A percentile compares a stretch with the other conserved stretches of the same genome.
phyloP scores from a whole-genome alignment of 2,113 vertebrate species.

The Pelodiscus sinensis region DNA sequence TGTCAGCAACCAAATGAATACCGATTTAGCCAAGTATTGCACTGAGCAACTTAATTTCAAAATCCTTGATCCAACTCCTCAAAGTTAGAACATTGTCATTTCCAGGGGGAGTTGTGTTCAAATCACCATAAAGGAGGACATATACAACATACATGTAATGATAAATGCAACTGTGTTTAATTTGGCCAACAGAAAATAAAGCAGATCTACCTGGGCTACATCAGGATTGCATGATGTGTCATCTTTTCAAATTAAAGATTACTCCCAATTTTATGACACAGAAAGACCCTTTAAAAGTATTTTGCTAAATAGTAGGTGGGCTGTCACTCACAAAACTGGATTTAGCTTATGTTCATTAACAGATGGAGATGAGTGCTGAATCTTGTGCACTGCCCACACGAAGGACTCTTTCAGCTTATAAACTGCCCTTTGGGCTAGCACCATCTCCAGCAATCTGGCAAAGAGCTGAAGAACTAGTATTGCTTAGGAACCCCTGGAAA shows the following conservation, averaged over 20 bases:
- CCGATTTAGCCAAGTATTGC: not conserved
- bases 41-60: constrained; percentile 14
- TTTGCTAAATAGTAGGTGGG: not conserved
- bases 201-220: not conserved
- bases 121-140: not conserved
- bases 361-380: not conserved
- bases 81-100: not conserved
- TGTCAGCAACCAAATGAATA: constrained; percentile 13
- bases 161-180: not conserved
- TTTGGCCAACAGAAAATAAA: not conserved
- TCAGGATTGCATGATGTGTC: not conserved
- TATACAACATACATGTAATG: not conserved
- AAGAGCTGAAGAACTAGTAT: not conserved
- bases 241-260: constrained; percentile 8
- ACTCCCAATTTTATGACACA: not conserved
- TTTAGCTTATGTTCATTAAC: constrained; percentile 4
- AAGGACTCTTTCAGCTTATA: not conserved
- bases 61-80: not conserved
- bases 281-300: not conserved
- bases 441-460: not conserved
- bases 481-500: not conserved
- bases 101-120: not conserved
- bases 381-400: not conserved
- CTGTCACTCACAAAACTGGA: not conserved
- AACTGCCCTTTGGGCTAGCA: not conserved